Evolutionary conservation across 2,888 invertebrate genomes (phyloP), one percentile per base, ranked within the genome.

Genomic region (Drosophila histrio): DNA sequence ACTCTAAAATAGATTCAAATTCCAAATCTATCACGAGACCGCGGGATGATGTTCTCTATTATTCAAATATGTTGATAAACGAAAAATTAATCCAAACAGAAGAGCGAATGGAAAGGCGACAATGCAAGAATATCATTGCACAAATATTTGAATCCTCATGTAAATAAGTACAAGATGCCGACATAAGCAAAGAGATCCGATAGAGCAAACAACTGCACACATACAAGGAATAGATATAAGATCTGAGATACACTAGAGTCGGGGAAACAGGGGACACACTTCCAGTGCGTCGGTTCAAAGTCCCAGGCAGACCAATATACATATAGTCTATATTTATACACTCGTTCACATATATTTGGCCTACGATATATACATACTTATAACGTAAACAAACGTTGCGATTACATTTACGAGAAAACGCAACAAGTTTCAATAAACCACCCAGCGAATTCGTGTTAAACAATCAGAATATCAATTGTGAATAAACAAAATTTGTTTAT

Each of bases 401-500:
- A 59, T 75, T 78, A 54, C 57, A 41, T 53, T 78, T 74, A 61
- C 57, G 41, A 7, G 32, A 49, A 70, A 57, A 54, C 47, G 68
- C 87, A 82, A 82, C 89, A 88, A 87, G 82, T 82, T 88, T 82
- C 89, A 82, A 87, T 80, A 87, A 87, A 80, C 78, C 87, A 74
- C 71, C 19, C 67, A 19, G 21, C 11, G 28, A 62, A 62, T 50
- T 57, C 44, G 32, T 66, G 58, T 43, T 53, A 46, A 73, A 38
- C 60, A 72, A 59, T 54, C 53, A 8, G 41, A 58, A 54, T 70
- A 79, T 79, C 56, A 65, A 46, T 78, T 63, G 41, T 39, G 56
- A 15, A 66, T 79, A 76, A 76, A 59, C 71, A 69, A 74, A 22
- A 52, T 38, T 60, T 52, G 21, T 13, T 22, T 39, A 26, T 72